Evolutionary conservation across 2,888 invertebrate genomes (phyloP), one percentile per base, ranked within the genome.

Genomic region (Noctua fimbriata): DNA sequence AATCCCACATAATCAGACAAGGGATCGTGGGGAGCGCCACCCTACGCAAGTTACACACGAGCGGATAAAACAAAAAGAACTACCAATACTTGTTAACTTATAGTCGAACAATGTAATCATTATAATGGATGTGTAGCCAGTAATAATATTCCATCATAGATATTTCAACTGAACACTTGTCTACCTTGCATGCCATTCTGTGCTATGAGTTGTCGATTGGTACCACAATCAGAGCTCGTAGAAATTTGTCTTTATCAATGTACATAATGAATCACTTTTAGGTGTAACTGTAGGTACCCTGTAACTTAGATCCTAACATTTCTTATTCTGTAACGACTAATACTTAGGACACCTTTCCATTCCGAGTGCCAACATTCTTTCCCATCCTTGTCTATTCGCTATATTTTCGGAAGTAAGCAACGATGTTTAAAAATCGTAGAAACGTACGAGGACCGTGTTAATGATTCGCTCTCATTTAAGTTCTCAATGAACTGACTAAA

Each of bases 321-420:
- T 89, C 84, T 83, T 86, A 85, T 76, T 79, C 73, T 86, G 75
- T 83, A 82, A 82, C 78, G 69, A 76, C 71, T 89, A 79, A 83
- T 80, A 73, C 58, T 63, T 78, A 73, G 74, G 32, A 78, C 73
- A 84, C 78, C 72, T 84, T 82, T 77, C 82, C 84, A 82, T 79
- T 82, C 84, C 74, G 84, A 82, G 91, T 91, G 91, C 91, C 91
- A 91, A 91, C 89, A 78, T 71, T 63, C 41, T 81, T 83, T 76
- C 73, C 41, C 76, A 73, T 76, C 74, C 79, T 12, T 67, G 16
- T 58, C 18, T 79, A 66, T 63, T 72, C 41, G 70, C 49, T 67
- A 71, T 60, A 69, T 32, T 71, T 82, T 83, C 49, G 79, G 14
- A 85, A 85, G 55, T 84, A 81, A 83, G 87, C 88, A 88, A 88